Base-by-base conservation (phyloP, 1,140 invertebrate genomes). In the Diploscapter pachys region DNA sequence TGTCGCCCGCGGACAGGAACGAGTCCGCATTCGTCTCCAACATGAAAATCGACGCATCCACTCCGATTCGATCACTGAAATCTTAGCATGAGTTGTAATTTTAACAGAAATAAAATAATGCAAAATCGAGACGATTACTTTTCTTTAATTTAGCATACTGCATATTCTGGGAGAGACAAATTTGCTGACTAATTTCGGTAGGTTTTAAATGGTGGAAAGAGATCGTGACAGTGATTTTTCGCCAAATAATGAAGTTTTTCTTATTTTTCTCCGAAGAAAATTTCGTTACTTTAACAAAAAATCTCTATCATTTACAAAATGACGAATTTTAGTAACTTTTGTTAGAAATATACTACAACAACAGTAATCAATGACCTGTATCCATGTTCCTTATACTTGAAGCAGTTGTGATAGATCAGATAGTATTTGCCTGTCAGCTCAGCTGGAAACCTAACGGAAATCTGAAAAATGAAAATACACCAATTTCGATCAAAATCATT, bases 1-100 rank as follows among this genome's bases (percentile, higher is more conserved):
- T 95, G 87, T 98, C 93, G 2, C 95, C 95, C 5, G 95, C 95
- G n/a, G 95, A 97, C 13, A 99, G 87, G 83, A 91, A 98, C 85
- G 94, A 97, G 50, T 91, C 90, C 67, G 89, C 88, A 84, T 96
- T 96, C 75, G 90, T 92, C 76, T 89, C 89, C 4, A 83, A 80
- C 59, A 86, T 77, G 85, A 92, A 89, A 79, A 83, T 81, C n/a
- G 81, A 75, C 54, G 84, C 81, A 53, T 84, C 83, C 9, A 84
- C 83, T 48, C 83, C 83, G 6, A 84, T 82, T 8, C 75, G 70
- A 57, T 85, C 81, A 51, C 80, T 76, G 70, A 59, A 74, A 66
- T 51, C 31, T 31, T 31, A 31, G 31, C 31, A 31, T 31, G 31
- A 31, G 1, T 59, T 59, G 2, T 2, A 59, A 13, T 13, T 9